phyloP scores from a whole-genome alignment of 2,113 vertebrate species.

The Hippocampus abdominalis region DNA sequence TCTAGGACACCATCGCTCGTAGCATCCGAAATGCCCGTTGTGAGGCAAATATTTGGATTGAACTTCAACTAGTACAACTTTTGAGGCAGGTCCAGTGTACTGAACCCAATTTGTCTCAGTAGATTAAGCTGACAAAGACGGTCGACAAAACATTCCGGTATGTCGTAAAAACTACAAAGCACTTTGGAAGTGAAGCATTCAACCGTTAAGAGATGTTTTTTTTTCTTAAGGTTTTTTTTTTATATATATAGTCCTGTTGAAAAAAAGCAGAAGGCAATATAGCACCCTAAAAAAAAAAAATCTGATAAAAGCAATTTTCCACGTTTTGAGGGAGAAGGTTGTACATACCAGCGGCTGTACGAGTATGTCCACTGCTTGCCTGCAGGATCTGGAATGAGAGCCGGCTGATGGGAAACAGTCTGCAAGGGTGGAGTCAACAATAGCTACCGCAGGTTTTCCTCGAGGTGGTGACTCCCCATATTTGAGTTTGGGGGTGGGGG shows the following conservation, averaged over 20 bases:
- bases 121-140: not conserved
- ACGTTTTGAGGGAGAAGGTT: not conserved
- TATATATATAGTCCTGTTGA: not conserved
- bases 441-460: slow-evolving; percentile 27
- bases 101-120: not conserved
- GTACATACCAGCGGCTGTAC: slow-evolving; percentile 43
- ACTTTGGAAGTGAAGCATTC: not conserved
- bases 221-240: not conserved
- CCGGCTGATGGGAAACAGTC: slow-evolving; percentile 42
- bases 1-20: not conserved
- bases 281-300: not conserved
- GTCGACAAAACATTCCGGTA: not conserved
- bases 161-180: not conserved
- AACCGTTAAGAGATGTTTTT: not conserved
- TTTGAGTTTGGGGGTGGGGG: slow-evolving; percentile 8
- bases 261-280: slow-evolving; percentile 2
- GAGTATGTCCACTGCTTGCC: slow-evolving; percentile 1
- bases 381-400: slow-evolving; percentile 27
- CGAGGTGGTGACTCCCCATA: slow-evolving; percentile 23
- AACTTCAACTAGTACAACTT: not conserved
- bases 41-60: not conserved
- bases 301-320: not conserved
- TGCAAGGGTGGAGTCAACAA: slow-evolving; percentile 27
- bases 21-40: not conserved
- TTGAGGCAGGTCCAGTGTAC: not conserved